Evolutionary conservation across 2,888 invertebrate genomes (phyloP).

Genomic region (Gandaritis pyraliata): DNA sequence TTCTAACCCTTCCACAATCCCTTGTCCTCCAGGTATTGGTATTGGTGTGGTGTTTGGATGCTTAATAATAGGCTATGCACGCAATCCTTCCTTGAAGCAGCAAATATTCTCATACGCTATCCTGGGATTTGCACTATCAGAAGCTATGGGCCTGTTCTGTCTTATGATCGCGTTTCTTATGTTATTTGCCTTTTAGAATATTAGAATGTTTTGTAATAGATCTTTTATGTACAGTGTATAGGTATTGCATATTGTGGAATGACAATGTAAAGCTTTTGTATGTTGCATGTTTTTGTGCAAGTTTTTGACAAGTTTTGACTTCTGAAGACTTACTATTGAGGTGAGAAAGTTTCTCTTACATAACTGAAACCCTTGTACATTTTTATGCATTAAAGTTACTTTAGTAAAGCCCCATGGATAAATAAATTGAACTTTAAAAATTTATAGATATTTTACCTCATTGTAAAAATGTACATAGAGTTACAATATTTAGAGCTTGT

Average conservation of each 20-base stretch:
- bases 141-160: constrained; percentile 99
- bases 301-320: constrained; percentile 38
- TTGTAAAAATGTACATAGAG: too few species aligned
- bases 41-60: constrained; percentile 99
- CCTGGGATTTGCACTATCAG: constrained; percentile 98
- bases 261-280: constrained; percentile 44
- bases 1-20: constrained; percentile 31
- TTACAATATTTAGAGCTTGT: too few species aligned
- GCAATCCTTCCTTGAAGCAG: constrained; percentile 98
- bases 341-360: constrained; percentile 52
- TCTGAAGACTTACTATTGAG: constrained; percentile 47
- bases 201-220: constrained; percentile 38
- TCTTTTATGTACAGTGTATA: constrained; percentile 63
- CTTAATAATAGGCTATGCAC: constrained; percentile 97
- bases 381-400: neutral
- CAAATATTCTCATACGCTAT: constrained; percentile 99
- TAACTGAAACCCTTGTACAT: constrained; percentile 21
- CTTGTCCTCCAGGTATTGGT: constrained; percentile 91
- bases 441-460: too few species aligned
- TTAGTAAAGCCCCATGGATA: too few species aligned
- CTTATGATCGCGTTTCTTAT: constrained; percentile 99
- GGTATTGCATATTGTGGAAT: constrained; percentile 49
- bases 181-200: constrained; percentile 94
- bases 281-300: constrained; percentile 50
- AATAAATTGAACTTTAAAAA: too few species aligned